These are phyloP conservation scores for Hoplias malabaricus DNA, from an alignment of 2,113 vertebrate genomes.

Conservation along the genomic window DNA sequence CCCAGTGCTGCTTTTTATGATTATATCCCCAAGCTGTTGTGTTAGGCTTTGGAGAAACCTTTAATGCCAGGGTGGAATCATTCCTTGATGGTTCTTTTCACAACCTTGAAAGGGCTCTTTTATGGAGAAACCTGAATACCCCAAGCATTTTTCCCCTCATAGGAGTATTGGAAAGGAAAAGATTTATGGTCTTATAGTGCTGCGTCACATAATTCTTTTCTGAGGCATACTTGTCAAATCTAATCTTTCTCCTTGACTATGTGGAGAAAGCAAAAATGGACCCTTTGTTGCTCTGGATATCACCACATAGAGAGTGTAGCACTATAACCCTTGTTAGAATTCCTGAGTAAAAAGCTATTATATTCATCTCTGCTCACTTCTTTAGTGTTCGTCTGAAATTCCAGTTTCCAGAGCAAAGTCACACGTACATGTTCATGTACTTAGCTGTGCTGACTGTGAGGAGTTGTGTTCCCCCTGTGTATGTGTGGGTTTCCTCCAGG, in stretches of 20 bases:
- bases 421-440: too few species aligned
- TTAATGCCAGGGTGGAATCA: neutral
- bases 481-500: too few species aligned
- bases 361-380: too few species aligned
- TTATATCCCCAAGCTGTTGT: neutral
- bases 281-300: neutral
- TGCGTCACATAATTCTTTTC: neutral
- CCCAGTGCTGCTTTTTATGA: neutral
- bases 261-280: neutral
- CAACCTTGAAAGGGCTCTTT: neutral
- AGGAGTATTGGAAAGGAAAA: neutral
- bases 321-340: too few species aligned
- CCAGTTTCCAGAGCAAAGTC: too few species aligned
- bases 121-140: neutral
- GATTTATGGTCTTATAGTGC: neutral
- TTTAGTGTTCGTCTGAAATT: too few species aligned
- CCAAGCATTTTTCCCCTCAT: neutral
- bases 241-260: neutral
- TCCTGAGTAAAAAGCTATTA: too few species aligned
- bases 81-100: neutral
- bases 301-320: neutral
- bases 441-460: too few species aligned
- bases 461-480: too few species aligned
- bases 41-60: neutral
- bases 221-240: neutral